Percentiles rank a stretch among this genome's conserved stretches.
Conservation (phyloP, 2,888 invertebrate species). For the Ceraclea dissimilis region DNA sequence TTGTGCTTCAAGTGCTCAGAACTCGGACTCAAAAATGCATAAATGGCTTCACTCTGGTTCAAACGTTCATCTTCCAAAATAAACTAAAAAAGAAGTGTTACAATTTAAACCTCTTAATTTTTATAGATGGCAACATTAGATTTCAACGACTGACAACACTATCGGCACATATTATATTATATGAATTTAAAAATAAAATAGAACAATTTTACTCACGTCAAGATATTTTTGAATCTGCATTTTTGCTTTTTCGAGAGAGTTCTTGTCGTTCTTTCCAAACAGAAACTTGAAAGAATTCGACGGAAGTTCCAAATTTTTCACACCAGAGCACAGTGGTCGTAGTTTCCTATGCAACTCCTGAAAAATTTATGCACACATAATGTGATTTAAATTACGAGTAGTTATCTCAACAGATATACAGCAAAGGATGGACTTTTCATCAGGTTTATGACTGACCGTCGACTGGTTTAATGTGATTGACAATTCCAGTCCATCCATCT, state of each 20-base stretch:
- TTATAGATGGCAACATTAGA: background rate
- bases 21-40: slow-evolving; percentile 86
- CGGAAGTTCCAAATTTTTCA: slow-evolving; percentile 76
- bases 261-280: slow-evolving; percentile 75
- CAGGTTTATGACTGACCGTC: too few species aligned
- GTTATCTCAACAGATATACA: too few species aligned
- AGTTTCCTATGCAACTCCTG: slow-evolving; percentile 77
- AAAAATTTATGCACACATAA: slow-evolving; percentile 2
- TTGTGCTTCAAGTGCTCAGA: slow-evolving; percentile 80
- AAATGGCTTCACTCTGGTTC: slow-evolving; percentile 83
- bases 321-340: slow-evolving; percentile 70
- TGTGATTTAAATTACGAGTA: background rate
- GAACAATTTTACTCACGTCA: slow-evolving; percentile 51
- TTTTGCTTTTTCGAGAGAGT: slow-evolving; percentile 75
- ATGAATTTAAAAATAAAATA: background rate
- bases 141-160: background rate
- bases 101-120: background rate
- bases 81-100: slow-evolving; percentile 54
- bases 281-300: slow-evolving; percentile 73
- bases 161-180: too few species aligned
- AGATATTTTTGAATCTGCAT: slow-evolving; percentile 78
- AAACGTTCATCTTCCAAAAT: slow-evolving; percentile 80
- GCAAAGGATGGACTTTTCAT: too few species aligned
- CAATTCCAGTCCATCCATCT: too few species aligned
- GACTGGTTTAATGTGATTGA: too few species aligned